These are phyloP conservation scores for Proterorhinus semilunaris DNA, from an alignment of 2,113 vertebrate species.

Conservation along the genomic window DNA sequence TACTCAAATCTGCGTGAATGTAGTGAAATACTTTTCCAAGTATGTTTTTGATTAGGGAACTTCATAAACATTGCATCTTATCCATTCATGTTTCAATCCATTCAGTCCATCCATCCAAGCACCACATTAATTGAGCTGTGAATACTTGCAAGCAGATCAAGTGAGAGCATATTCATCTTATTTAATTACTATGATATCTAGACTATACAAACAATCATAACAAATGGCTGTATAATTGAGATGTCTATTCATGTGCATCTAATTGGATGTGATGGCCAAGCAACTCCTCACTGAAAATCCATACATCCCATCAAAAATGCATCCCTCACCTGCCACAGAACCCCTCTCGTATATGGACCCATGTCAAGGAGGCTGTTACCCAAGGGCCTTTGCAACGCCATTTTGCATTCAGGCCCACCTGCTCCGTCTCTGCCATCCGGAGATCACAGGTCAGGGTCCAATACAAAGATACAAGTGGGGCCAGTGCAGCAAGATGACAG, in stretches of 20 bases:
- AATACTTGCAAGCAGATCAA: too few species aligned
- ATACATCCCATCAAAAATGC: slow-evolving; percentile 27
- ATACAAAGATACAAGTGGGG: slow-evolving; percentile 46
- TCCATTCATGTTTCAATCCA: too few species aligned
- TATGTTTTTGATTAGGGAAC: too few species aligned
- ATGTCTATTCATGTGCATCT: background rate
- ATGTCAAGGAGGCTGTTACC: slow-evolving; percentile 32
- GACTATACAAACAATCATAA: background rate
- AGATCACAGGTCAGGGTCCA: slow-evolving; percentile 26
- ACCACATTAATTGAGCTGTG: too few species aligned
- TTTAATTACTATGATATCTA: too few species aligned
- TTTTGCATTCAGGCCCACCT: slow-evolving; percentile 29
- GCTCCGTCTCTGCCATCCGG: slow-evolving; percentile 28
- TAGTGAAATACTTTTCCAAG: too few species aligned
- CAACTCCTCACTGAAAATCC: slow-evolving; percentile 24
- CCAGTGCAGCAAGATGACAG: slow-evolving; percentile 60
- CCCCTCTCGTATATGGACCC: slow-evolving; percentile 12
- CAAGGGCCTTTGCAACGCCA: slow-evolving; percentile 34
- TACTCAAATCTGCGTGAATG: too few species aligned
- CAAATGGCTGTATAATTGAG: background rate
- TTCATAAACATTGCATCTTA: too few species aligned
- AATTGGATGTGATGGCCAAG: background rate
- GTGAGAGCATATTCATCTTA: too few species aligned
- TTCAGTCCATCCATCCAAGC: too few species aligned
- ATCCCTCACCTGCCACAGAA: slow-evolving; percentile 36